phyloP scores from a whole-genome alignment of 2,797 vertebrate species.

The Glyptemys insculpta region DNA sequence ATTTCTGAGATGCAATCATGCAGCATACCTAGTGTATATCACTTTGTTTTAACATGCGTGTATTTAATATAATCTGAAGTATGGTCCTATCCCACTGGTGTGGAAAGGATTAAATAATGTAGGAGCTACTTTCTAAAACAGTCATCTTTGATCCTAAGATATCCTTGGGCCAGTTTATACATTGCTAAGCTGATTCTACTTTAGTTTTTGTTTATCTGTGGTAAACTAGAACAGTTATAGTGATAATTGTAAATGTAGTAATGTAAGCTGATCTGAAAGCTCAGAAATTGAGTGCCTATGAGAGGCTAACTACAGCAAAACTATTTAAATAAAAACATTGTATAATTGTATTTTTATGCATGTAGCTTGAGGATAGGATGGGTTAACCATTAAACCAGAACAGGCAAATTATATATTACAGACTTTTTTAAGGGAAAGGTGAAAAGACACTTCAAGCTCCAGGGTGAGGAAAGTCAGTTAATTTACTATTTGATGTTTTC shows the following conservation, averaged over 20 bases:
- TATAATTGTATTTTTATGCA: neutral
- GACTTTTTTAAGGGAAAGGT: neutral
- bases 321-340: neutral
- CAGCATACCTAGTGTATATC: neutral
- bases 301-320: neutral
- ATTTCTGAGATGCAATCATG: neutral
- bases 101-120: neutral
- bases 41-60: neutral
- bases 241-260: neutral
- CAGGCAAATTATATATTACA: neutral
- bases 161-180: rapidly evolving
- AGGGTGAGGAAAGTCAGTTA: rapidly evolving
- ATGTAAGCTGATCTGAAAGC: neutral
- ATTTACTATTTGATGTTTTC: neutral
- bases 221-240: neutral
- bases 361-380: neutral
- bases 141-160: neutral
- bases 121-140: neutral
- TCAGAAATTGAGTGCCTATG: neutral
- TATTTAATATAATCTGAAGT: neutral
- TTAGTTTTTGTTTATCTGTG: neutral
- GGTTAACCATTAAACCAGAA: neutral
- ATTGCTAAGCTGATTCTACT: rapidly evolving
- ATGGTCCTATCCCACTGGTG: neutral
- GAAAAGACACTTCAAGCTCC: neutral